Percentiles rank a stretch among this genome's conserved stretches.
Evolutionary conservation across 2,113 vertebrate genomes (phyloP).

Genomic region (Cynocephalus volans): DNA sequence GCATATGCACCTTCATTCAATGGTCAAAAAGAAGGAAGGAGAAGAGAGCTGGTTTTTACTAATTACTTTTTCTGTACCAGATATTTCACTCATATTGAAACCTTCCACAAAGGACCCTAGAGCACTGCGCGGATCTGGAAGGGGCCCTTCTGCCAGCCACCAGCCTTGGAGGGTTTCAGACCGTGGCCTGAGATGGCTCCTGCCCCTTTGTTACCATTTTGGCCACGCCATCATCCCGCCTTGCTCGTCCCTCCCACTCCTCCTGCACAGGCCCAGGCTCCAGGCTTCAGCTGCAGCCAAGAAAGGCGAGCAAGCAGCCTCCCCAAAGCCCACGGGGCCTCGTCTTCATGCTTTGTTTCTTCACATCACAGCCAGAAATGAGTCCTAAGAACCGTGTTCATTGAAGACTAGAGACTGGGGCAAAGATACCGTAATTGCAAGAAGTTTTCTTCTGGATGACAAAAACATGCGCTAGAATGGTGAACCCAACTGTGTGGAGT

Average conservation of each 20-base stretch:
- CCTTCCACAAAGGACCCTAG: too few species aligned
- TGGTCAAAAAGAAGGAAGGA: background rate
- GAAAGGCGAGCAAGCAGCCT: fast-evolving
- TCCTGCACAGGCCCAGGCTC: fast-evolving
- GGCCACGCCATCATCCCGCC: fast-evolving
- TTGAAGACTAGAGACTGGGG: background rate
- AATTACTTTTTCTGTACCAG: background rate
- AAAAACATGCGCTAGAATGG: background rate
- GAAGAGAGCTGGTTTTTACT: background rate
- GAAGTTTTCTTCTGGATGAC: background rate
- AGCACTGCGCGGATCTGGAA: background rate
- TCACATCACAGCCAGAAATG: background rate
- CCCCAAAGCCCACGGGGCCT: too few species aligned
- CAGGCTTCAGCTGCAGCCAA: fast-evolving
- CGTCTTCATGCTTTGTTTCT: background rate
- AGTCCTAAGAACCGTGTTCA: background rate
- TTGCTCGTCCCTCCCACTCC: too few species aligned
- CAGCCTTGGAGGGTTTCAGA: too few species aligned
- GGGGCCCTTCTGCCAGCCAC: too few species aligned
- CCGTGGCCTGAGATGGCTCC: background rate
- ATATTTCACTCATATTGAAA: background rate
- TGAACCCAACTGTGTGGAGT: background rate
- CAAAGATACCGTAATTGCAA: background rate
- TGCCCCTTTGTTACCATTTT: fast-evolving
- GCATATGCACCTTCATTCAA: background rate